Conservation (phyloP, 1,140 invertebrate species). For the Polyergus mexicanus region DNA sequence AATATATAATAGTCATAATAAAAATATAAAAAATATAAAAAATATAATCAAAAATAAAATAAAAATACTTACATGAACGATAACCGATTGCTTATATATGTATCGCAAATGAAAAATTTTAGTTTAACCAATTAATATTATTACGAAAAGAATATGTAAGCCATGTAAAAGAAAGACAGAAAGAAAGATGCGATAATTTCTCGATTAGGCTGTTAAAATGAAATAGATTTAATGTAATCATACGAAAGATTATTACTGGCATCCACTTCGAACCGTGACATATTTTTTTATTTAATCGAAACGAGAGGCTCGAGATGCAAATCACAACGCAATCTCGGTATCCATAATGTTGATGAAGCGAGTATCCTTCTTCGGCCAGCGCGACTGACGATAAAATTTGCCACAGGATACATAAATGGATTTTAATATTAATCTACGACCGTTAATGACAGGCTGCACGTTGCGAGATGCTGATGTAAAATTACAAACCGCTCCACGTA, state of each 20-base stretch:
- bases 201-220: neutral
- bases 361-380: conserved; percentile 25
- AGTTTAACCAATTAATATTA: conserved; percentile 23
- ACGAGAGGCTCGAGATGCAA: neutral
- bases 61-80: neutral
- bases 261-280: neutral
- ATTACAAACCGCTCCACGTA: conserved; percentile 9
- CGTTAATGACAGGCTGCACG: conserved; percentile 27
- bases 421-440: conserved; percentile 57
- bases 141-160: neutral
- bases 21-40: neutral
- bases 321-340: conserved; percentile 26
- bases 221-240: neutral
- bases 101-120: neutral
- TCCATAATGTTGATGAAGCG: conserved; percentile 24
- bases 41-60: neutral
- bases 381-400: conserved; percentile 40
- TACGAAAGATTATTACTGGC: neutral
- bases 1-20: neutral
- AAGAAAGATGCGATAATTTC: neutral
- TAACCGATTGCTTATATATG: neutral
- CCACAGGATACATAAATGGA: conserved; percentile 27
- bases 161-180: too few relatives aligned
- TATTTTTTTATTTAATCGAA: conserved; percentile 21
- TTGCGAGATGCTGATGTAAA: conserved; percentile 12